A percentile compares a stretch with the other conserved stretches of the same genome.
Conservation (phyloP, 37 sponge, comb jelly and placozoan genomes). For the Tethya wilhelma region DNA sequence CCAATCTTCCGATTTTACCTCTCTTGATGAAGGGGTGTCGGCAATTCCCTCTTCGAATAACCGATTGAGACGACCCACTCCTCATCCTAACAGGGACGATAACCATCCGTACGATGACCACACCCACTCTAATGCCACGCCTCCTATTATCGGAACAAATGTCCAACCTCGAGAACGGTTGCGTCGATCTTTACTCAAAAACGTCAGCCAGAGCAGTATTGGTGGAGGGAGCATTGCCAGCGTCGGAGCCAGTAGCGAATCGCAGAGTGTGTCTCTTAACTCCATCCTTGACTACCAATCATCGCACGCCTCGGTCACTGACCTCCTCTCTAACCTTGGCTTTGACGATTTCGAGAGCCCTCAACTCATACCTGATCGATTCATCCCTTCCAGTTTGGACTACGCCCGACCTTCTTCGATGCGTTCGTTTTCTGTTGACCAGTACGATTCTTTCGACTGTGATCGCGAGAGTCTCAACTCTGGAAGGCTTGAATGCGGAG, state of each 20-base stretch:
- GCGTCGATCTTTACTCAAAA: slow-evolving; percentile 13
- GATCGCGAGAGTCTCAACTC: background rate
- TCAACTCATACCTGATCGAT: slow-evolving; percentile 70
- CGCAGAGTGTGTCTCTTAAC: slow-evolving; percentile 33
- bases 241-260: slow-evolving; percentile 27
- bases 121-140: background rate
- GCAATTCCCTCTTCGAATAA: background rate
- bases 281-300: slow-evolving; percentile 42
- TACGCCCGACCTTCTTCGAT: slow-evolving; percentile 44
- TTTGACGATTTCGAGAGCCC: slow-evolving; percentile 80
- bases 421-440: background rate
- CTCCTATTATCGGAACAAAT: background rate
- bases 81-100: background rate
- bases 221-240: slow-evolving; percentile 23
- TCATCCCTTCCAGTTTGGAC: slow-evolving; percentile 54
- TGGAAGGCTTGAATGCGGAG: background rate
- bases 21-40: background rate
- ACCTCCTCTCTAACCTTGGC: slow-evolving; percentile 63
- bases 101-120: background rate
- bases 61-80: slow-evolving; percentile 11
- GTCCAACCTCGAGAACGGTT: slow-evolving; percentile 14
- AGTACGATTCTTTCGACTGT: background rate
- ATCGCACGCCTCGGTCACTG: slow-evolving; percentile 8
- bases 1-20: slow-evolving; percentile 7
- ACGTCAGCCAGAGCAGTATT: slow-evolving; percentile 44